These are phyloP conservation scores for Brachyrhaphis roseni DNA, from an alignment of 2,797 vertebrate genomes.

Conservation along the genomic window DNA sequence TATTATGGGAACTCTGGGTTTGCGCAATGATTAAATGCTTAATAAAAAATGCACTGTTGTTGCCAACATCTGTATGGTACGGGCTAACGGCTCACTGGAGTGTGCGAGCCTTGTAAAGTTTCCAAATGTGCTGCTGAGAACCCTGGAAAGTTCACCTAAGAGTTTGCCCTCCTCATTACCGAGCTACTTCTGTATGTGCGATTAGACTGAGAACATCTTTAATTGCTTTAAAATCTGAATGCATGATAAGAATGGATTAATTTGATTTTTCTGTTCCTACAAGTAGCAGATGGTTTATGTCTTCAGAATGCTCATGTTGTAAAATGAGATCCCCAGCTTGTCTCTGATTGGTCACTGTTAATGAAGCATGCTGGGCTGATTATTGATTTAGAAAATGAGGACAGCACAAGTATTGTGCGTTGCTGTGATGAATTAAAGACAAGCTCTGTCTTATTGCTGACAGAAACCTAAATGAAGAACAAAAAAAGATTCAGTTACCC, in stretches of 20 bases:
- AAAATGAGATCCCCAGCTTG: constrained; percentile 99
- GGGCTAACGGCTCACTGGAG: constrained; percentile 99
- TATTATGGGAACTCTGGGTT: constrained; percentile 85
- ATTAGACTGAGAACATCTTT: constrained; percentile 99
- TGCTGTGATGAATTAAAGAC: constrained; percentile 99
- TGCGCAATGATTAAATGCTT: constrained; percentile 87
- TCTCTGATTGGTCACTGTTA: constrained; percentile 99
- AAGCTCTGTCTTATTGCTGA: constrained; percentile 93
- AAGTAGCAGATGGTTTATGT: constrained; percentile 99
- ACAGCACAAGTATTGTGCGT: constrained; percentile 98
- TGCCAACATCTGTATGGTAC: constrained; percentile 97
- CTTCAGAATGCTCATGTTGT: constrained; percentile 99
- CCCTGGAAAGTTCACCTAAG: constrained; percentile 99
- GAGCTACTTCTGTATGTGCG: constrained; percentile 97
- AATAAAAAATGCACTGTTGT: constrained; percentile 98
- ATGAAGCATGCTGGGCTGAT: constrained; percentile 99
- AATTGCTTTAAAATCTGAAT: constrained; percentile 99
- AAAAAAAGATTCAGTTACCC: constrained; percentile 94
- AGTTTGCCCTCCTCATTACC: constrained; percentile 99
- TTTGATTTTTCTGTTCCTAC: constrained; percentile 99
- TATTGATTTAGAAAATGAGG: constrained; percentile 99
- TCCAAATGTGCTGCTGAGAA: constrained; percentile 96
- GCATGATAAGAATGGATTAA: constrained; percentile 99
- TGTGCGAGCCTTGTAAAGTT: constrained; percentile 99
- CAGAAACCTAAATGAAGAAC: constrained; percentile 94